A percentile compares a stretch with the other conserved stretches of the same genome.
Conservation (phyloP, 2,797 vertebrate genomes). For the Poeciliopsis gracilis region DNA sequence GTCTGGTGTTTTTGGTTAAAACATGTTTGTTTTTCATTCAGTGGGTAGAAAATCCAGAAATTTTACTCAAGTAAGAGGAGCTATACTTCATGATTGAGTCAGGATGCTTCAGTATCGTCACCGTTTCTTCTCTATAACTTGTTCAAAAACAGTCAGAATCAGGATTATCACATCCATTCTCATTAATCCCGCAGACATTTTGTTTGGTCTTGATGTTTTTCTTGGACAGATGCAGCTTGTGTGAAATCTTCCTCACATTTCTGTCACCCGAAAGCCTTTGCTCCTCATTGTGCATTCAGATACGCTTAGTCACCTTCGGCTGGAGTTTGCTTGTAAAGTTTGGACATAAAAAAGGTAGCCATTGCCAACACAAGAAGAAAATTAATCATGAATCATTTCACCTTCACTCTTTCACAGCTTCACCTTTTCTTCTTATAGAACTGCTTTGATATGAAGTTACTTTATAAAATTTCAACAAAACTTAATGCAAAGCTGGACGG, state of each 20-base stretch:
- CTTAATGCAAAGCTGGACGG: background rate
- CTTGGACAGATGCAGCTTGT: background rate
- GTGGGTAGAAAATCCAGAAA: too few relatives aligned
- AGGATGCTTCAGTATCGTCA: background rate
- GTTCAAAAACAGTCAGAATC: background rate
- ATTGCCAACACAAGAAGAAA: background rate
- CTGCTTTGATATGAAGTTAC: background rate
- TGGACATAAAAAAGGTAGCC: background rate
- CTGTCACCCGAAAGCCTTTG: background rate
- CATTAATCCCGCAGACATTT: background rate
- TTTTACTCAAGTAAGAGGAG: too few relatives aligned
- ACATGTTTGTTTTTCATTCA: too few relatives aligned
- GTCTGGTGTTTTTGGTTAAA: too few relatives aligned
- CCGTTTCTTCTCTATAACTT: background rate
- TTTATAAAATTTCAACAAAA: background rate
- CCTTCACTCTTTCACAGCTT: background rate
- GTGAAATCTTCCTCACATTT: background rate
- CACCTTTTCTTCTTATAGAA: background rate
- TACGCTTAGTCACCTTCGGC: background rate
- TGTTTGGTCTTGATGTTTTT: background rate
- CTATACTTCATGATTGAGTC: background rate
- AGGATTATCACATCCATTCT: background rate
- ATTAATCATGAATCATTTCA: background rate
- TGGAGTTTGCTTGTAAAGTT: background rate
- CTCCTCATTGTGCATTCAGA: background rate